Evolutionary conservation across 1,140 invertebrate genomes (phyloP), one percentile per base, ranked within the genome.

Genomic region (Orchestia grillus): DNA sequence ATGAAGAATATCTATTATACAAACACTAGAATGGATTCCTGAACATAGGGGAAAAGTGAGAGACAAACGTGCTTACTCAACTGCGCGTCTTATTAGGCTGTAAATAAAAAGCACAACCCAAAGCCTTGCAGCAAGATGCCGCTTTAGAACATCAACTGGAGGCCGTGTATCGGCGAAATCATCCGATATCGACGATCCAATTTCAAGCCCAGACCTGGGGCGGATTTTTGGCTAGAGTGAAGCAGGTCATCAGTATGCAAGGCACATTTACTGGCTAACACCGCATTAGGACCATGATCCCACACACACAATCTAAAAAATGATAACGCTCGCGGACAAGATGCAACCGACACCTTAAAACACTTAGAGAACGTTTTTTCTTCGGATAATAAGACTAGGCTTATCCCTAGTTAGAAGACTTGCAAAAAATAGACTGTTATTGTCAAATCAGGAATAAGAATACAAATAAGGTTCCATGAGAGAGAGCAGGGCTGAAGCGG

Each of bases 231-330:
- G 92, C 43, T 45, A 40, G 42, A 94, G 92, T 94, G 92, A 94
- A 94, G 92, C 44, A 94, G 44, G 92, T 45, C 92, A 94, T 94
- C 92, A 94, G 92, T 94, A 94, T 94, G 92, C 92, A 94, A 94
- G 92, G 44, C 36, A 44, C 92, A 94, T 44, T 94, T 94, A 94
- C 92, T 94, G 92, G 92, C 92, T 94, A 44, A 47, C 43, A 45
- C 43, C 92, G 92, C 44, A 94, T 94, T 94, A 94, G 92, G 43
- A 45, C 41, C 44, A 44, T 94, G 8, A 94, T 94, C 92, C 92
- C 92, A 44, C 28, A 94, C 92, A n/a, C 88, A 90, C 41, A 41
- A 1, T 42, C 43, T 42, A 77, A 19, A 42, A 90, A 44, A 41
- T 41, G 41, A 90, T 42, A 44, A 90, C 42, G 11, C 41, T 90